Evolutionary conservation across 2,888 invertebrate species (phyloP).

Genomic region (Zelleria hepariella): DNA sequence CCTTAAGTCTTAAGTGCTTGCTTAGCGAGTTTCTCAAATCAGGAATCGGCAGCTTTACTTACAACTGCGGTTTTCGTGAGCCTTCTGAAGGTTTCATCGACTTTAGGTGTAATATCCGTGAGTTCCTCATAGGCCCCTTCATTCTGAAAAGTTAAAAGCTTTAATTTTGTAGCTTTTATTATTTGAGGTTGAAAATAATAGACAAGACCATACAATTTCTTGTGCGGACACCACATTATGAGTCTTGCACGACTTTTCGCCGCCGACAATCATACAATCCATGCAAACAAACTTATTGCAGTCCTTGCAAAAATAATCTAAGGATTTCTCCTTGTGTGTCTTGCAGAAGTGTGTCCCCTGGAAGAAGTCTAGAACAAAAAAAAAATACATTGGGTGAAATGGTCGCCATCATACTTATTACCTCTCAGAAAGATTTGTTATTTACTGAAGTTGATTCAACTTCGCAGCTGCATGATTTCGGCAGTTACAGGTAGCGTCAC

Average conservation of each 20-base stretch:
- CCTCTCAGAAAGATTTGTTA: too few species aligned
- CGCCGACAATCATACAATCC: slow-evolving; percentile 57
- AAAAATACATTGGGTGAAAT: neutral
- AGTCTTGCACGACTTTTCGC: slow-evolving; percentile 54
- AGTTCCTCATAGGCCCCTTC: slow-evolving; percentile 37
- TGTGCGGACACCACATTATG: slow-evolving; percentile 48
- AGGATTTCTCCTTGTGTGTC: slow-evolving; percentile 37
- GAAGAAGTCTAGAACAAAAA: slow-evolving; percentile 24
- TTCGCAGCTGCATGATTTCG: too few species aligned
- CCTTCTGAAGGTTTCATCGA: slow-evolving; percentile 49
- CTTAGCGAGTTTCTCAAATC: too few species aligned
- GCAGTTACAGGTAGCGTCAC: too few species aligned
- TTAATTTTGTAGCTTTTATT: neutral
- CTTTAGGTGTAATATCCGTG: slow-evolving; percentile 36
- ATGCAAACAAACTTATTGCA: slow-evolving; percentile 52
- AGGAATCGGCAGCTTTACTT: slow-evolving; percentile 20
- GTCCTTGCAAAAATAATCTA: slow-evolving; percentile 56
- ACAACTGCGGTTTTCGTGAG: slow-evolving; percentile 61
- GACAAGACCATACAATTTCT: slow-evolving; percentile 41
- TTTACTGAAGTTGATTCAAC: too few species aligned
- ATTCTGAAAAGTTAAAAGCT: slow-evolving; percentile 37
- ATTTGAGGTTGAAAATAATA: neutral
- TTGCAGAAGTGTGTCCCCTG: slow-evolving; percentile 31
- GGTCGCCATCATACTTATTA: too few species aligned
- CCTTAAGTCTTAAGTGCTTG: too few species aligned